Percentiles rank a stretch among this genome's conserved stretches.
Conservation (phyloP, 2,888 invertebrate species). For the Limnephilus rhombicus region DNA sequence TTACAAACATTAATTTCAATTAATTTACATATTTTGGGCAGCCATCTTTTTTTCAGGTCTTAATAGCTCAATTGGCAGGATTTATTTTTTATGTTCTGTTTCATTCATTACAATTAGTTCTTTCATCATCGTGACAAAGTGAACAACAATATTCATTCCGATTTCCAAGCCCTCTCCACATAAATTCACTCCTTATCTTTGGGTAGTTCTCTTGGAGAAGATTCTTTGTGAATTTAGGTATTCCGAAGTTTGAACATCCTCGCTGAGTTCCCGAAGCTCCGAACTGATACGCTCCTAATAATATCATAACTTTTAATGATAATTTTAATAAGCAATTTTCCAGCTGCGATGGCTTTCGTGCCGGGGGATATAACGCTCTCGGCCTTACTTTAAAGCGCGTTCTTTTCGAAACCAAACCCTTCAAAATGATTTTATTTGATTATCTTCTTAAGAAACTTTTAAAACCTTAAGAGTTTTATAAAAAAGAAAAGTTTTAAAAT, state of each 20-base stretch:
- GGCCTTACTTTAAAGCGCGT: not conserved
- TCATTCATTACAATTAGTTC: not conserved
- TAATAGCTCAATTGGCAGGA: no score
- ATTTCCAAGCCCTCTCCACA: not conserved
- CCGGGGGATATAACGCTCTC: not conserved
- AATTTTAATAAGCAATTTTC: slow-evolving; percentile 60
- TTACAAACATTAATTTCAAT: no score
- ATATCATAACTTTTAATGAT: slow-evolving; percentile 58
- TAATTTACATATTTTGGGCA: no score
- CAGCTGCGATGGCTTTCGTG: slow-evolving; percentile 48
- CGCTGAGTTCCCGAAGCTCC: slow-evolving; percentile 36
- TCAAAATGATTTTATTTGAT: slow-evolving; percentile 45
- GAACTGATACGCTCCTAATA: slow-evolving; percentile 47
- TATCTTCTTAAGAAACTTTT: not conserved
- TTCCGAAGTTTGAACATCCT: slow-evolving; percentile 38
- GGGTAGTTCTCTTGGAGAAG: not conserved
- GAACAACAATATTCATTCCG: not conserved
- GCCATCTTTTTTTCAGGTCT: no score
- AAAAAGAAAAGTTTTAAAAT: not conserved
- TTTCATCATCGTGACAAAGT: not conserved
- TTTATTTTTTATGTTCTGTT: no score
- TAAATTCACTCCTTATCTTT: not conserved
- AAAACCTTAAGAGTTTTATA: not conserved
- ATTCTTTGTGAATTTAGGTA: slow-evolving; percentile 1
- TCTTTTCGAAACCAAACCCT: slow-evolving; percentile 18